A percentile compares a stretch with the other conserved stretches of the same genome.
phyloP scores from a whole-genome alignment of 1,140 invertebrate species.

The Drosophila kikkawai region DNA sequence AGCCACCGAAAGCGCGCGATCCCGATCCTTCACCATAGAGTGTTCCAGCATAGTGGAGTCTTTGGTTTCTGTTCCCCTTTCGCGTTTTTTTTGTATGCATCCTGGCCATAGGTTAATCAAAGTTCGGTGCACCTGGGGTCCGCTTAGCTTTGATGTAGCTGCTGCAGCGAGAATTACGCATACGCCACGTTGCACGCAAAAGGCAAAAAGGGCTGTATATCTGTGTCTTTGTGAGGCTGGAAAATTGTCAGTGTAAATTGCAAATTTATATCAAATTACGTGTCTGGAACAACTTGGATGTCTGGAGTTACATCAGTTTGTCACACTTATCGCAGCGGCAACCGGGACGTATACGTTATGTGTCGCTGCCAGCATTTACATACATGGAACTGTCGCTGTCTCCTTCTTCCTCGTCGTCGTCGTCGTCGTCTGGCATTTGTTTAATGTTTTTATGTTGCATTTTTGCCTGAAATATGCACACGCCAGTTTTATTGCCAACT shows the following conservation, averaged over 20 bases:
- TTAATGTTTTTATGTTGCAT: slow-evolving; percentile 77
- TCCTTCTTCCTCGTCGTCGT: slow-evolving; percentile 2
- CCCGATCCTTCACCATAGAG: slow-evolving; percentile 6
- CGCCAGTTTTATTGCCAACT: slow-evolving; percentile 73
- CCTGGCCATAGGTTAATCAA: slow-evolving; percentile 59
- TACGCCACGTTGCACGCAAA: slow-evolving; percentile 65
- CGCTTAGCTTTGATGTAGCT: slow-evolving; percentile 38
- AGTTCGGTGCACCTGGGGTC: slow-evolving; percentile 69
- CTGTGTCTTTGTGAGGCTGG: not conserved
- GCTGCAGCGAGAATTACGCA: slow-evolving; percentile 58
- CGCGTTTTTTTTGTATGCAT: not conserved
- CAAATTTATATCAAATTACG: slow-evolving; percentile 75
- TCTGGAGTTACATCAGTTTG: slow-evolving; percentile 53
- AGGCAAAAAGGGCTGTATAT: slow-evolving; percentile 1
- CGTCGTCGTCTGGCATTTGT: slow-evolving; percentile 70
- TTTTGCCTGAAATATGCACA: slow-evolving; percentile 76
- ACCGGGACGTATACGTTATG: slow-evolving; percentile 45
- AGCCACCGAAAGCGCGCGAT: slow-evolving; percentile 45
- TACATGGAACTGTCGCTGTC: slow-evolving; percentile 8
- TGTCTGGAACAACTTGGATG: slow-evolving; percentile 24
- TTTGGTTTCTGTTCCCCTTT: slow-evolving; percentile 1
- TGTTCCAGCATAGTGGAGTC: slow-evolving; percentile 47
- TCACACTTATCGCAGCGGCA: slow-evolving; percentile 66
- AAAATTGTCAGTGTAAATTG: slow-evolving; percentile 73
- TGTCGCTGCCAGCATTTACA: slow-evolving; percentile 33